Conservation (phyloP, 92 coral and sea anemone genomes). For the Siderastrea siderea region DNA sequence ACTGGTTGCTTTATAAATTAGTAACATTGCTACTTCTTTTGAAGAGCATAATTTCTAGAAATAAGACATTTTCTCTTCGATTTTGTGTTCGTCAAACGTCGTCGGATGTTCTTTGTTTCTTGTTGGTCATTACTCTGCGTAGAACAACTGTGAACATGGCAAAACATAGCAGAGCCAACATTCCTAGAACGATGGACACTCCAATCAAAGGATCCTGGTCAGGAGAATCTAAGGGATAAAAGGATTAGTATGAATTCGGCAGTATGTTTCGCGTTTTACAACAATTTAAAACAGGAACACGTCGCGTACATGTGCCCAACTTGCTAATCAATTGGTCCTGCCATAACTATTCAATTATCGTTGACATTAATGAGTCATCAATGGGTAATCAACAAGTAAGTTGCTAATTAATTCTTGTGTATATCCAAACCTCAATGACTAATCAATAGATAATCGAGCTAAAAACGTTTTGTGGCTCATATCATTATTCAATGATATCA, state of each 20-base stretch:
- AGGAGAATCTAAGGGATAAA: slow-evolving; percentile 28
- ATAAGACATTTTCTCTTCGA: not conserved
- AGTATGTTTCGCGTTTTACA: too few species aligned
- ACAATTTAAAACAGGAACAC: too few species aligned
- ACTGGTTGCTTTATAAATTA: not conserved
- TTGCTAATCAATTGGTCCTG: too few species aligned
- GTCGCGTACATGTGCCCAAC: too few species aligned
- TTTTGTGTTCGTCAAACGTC: slow-evolving; percentile 23
- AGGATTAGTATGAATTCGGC: not conserved
- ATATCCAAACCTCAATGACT: too few species aligned
- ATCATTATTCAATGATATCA: too few species aligned
- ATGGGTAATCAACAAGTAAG: too few species aligned
- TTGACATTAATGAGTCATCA: too few species aligned
- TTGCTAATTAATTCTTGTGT: too few species aligned
- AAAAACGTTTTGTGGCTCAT: too few species aligned
- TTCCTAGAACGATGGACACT: slow-evolving; percentile 33
- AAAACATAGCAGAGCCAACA: slow-evolving; percentile 30
- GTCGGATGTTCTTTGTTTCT: not conserved
- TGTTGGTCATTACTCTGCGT: slow-evolving; percentile 1
- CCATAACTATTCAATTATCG: too few species aligned
- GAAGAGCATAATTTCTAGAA: not conserved
- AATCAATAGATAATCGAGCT: too few species aligned
- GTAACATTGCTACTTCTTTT: not conserved
- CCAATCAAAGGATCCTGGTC: slow-evolving; percentile 20
- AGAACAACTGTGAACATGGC: slow-evolving; percentile 15